A percentile compares a stretch with the other conserved stretches of the same genome.
These are phyloP conservation scores for Poeciliopsis presidionis DNA, from an alignment of 2,797 vertebrate genomes.

Conservation along the genomic window DNA sequence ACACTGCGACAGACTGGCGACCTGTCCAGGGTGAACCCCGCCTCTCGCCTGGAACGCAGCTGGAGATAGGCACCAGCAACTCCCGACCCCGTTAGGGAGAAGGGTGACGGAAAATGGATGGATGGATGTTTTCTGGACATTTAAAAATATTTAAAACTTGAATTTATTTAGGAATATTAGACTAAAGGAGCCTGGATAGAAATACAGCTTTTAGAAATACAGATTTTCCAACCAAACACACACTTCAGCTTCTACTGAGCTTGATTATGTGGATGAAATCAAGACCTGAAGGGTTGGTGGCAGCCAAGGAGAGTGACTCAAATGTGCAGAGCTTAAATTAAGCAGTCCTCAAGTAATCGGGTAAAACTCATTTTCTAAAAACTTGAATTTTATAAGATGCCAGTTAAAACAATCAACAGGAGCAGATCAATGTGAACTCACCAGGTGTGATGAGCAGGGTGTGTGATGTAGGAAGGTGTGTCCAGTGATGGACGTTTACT, in stretches of 20 bases:
- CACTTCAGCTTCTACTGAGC: constrained; percentile 19
- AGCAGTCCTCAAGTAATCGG: background rate
- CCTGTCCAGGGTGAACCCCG: no score
- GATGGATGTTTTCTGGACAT: background rate
- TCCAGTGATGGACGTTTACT: constrained; percentile 58
- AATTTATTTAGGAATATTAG: background rate
- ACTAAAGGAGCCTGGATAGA: background rate
- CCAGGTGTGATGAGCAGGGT: constrained; percentile 57
- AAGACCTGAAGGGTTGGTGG: constrained; percentile 5
- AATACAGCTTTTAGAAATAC: background rate
- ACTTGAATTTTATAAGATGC: background rate
- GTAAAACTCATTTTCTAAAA: constrained; percentile 16
- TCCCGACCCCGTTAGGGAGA: no score
- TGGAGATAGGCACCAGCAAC: no score
- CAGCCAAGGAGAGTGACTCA: background rate
- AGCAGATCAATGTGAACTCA: constrained; percentile 31
- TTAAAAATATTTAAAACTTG: background rate
- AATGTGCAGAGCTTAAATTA: constrained; percentile 16
- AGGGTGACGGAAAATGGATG: no score
- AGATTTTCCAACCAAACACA: constrained; percentile 7
- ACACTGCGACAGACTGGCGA: no score
- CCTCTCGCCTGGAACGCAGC: no score
- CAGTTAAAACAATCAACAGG: background rate
- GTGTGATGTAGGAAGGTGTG: constrained; percentile 49
- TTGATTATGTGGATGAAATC: constrained; percentile 24